Percentiles rank a stretch among this genome's conserved stretches.
These are phyloP conservation scores for Drosophila gaucha DNA, from an alignment of 2,888 invertebrate genomes.

Conservation along the genomic window DNA sequence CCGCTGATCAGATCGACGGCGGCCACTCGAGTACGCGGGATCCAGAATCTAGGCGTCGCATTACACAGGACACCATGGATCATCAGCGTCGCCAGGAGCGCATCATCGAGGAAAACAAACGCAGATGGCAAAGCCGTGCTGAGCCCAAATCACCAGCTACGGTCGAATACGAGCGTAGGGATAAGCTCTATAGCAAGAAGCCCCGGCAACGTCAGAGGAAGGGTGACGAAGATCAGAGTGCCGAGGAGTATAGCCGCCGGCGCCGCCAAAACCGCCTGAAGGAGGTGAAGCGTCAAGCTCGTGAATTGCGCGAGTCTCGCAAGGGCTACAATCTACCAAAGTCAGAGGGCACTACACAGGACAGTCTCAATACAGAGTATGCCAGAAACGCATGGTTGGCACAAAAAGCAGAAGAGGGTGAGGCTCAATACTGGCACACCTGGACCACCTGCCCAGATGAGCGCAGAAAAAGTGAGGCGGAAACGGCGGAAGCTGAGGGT, in stretches of 20 bases:
- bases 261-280: conserved; percentile 25
- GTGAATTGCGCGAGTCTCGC: conserved; percentile 42
- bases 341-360: not conserved
- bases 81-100: conserved; percentile 47
- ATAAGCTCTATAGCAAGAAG: not conserved
- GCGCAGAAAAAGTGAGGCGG: not conserved
- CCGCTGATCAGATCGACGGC: not conserved
- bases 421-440: conserved; percentile 35
- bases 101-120: conserved; percentile 41
- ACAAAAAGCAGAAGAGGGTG: conserved; percentile 12
- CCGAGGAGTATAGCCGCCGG: conserved; percentile 11
- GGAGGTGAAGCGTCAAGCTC: conserved; percentile 20
- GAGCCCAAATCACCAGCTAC: conserved; percentile 4
- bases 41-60: conserved; percentile 21
- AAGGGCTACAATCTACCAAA: conserved; percentile 37
- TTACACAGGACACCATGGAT: conserved; percentile 17
- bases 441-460: conserved; percentile 38
- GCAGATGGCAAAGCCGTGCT: conserved; percentile 22
- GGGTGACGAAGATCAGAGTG: not conserved
- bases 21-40: not conserved
- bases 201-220: not conserved
- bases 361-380: too few relatives aligned
- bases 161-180: not conserved
- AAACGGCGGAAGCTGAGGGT: not conserved
- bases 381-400: conserved; percentile 25